Conservation (phyloP, 2,113 vertebrate species). For the Dryoscopus gambensis region DNA sequence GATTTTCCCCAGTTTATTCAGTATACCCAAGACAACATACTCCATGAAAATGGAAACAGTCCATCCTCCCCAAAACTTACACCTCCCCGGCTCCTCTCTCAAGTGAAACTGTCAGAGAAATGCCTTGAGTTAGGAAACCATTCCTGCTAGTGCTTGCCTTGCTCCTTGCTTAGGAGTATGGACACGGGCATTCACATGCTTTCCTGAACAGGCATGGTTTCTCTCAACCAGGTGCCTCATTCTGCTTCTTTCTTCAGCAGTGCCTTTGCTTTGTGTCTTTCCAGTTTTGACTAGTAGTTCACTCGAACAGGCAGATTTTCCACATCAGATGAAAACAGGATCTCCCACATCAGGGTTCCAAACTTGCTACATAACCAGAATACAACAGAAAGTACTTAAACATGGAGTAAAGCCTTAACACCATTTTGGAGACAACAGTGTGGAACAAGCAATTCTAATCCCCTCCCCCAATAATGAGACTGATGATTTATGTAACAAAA, state of each 20-base stretch:
- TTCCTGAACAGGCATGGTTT: not conserved
- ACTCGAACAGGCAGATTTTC: not conserved
- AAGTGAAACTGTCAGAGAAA: not conserved
- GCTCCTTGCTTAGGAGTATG: not conserved
- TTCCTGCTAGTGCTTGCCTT: not conserved
- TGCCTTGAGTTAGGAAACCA: not conserved
- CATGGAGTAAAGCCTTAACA: not conserved
- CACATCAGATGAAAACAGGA: not conserved
- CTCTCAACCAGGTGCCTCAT: not conserved
- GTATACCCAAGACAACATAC: not conserved
- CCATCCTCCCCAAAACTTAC: not conserved
- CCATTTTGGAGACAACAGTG: not conserved
- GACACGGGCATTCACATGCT: accelerated
- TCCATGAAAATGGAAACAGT: not conserved
- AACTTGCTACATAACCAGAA: not conserved
- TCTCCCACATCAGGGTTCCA: not conserved
- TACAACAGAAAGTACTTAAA: not conserved
- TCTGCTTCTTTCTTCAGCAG: not conserved
- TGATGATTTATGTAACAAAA: not conserved
- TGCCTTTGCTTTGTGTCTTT: not conserved
- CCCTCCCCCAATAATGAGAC: not conserved
- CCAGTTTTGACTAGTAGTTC: not conserved
- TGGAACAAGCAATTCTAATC: not conserved
- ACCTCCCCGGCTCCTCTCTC: accelerated
- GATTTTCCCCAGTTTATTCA: not conserved